phyloP scores from a whole-genome alignment of 1,140 invertebrate species.

The Drosophila suzukii region DNA sequence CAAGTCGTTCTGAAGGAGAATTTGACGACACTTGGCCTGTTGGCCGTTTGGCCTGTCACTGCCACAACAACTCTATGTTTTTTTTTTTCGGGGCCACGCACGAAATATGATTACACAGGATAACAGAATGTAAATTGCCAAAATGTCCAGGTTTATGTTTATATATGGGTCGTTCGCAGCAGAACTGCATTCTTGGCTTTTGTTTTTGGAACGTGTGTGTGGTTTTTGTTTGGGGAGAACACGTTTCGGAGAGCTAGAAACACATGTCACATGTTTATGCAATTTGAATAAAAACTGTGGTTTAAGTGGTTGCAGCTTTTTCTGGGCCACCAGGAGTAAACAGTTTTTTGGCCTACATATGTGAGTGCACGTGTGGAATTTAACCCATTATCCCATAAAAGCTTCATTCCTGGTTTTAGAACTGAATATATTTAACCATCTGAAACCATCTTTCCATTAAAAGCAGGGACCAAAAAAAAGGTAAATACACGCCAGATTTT shows the following conservation, averaged over 20 bases:
- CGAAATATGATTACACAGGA: constrained; percentile 33
- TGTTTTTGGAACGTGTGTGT: background rate
- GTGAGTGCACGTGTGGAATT: background rate
- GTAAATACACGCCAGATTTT: no score
- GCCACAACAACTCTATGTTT: constrained; percentile 19
- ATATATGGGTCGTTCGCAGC: background rate
- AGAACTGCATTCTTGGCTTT: constrained; percentile 5
- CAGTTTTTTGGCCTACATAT: background rate
- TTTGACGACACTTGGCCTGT: constrained; percentile 25
- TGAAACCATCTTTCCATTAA: no score
- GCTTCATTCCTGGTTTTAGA: background rate
- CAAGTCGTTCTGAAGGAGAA: background rate
- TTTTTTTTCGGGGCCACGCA: constrained; percentile 19
- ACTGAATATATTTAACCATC: no score
- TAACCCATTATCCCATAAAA: background rate
- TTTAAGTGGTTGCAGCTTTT: background rate
- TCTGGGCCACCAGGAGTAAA: background rate
- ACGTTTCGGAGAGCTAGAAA: background rate
- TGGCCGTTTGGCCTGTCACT: constrained; percentile 17
- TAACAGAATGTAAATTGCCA: background rate
- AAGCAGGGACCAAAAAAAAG: no score
- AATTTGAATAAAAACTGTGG: constrained; percentile 7
- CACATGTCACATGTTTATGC: constrained; percentile 8
- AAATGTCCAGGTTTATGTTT: background rate
- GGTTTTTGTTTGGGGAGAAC: background rate